Evolutionary conservation across 2,888 invertebrate genomes (phyloP).

Genomic region (Gortyna flavago): DNA sequence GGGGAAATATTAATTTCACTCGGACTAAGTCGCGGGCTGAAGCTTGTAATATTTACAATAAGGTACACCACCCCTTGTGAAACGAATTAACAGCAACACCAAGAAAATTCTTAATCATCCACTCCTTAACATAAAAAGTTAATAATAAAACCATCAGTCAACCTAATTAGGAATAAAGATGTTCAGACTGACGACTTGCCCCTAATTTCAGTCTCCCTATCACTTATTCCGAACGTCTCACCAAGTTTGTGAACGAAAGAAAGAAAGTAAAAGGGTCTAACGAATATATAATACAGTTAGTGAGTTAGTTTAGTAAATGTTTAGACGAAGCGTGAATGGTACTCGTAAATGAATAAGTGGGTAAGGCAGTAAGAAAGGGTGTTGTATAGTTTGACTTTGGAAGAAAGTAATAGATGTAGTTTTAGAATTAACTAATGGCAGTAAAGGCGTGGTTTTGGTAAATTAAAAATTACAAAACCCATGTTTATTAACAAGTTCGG

Average conservation of each 20-base stretch:
- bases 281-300: constrained; percentile 46
- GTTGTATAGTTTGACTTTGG: neutral
- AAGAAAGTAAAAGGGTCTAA: constrained; percentile 57
- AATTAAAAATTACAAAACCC: neutral
- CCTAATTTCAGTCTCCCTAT: constrained; percentile 42
- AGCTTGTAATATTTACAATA: neutral
- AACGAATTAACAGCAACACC: neutral
- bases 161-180: constrained; percentile 42
- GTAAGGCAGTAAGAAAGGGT: neutral
- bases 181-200: constrained; percentile 19
- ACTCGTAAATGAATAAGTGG: constrained; percentile 38
- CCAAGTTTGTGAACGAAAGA: constrained; percentile 49
- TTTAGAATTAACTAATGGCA: neutral
- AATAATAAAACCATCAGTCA: constrained; percentile 31
- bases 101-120: neutral
- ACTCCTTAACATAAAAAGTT: constrained; percentile 4
- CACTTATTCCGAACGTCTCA: constrained; percentile 59
- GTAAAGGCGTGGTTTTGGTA: no score
- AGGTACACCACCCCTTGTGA: neutral
- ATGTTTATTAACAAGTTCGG: neutral
- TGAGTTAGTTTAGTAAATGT: constrained; percentile 65
- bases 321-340: constrained; percentile 56
- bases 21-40: neutral
- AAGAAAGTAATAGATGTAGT: neutral
- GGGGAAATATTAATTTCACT: neutral